Percentiles rank a stretch among this genome's conserved stretches.
These are phyloP conservation scores for Pemphigus obesinymphae DNA, from an alignment of 1,140 invertebrate species.

Conservation along the genomic window DNA sequence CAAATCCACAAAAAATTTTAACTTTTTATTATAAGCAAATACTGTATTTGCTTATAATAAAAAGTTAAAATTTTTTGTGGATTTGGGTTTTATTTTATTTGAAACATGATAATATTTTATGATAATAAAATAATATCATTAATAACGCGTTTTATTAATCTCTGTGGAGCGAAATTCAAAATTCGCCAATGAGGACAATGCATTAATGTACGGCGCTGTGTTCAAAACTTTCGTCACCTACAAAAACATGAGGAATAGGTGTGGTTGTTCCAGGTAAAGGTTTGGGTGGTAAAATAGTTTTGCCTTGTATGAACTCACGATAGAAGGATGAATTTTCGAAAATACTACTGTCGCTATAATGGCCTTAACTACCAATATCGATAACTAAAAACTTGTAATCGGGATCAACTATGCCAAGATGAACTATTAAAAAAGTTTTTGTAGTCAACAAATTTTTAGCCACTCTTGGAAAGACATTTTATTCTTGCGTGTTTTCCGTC, in stretches of 20 bases:
- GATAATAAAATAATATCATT: no score
- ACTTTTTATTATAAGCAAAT: no score
- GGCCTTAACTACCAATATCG: constrained; percentile 51
- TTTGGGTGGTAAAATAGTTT: constrained; percentile 22
- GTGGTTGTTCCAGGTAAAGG: constrained; percentile 43
- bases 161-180: no score
- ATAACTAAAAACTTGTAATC: constrained; percentile 51
- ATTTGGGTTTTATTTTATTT: no score
- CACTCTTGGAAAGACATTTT: constrained; percentile 49
- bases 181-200: no score
- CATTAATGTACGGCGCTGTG: no score
- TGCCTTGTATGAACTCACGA: constrained; percentile 6
- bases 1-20: no score
- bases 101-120: no score
- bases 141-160: not conserved
- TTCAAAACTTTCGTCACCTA: constrained; percentile 22
- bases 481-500: constrained; percentile 52
- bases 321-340: constrained; percentile 25
- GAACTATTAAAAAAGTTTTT: constrained; percentile 15
- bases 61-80: no score
- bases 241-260: constrained; percentile 30
- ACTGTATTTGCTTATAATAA: no score
- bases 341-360: constrained; percentile 23
- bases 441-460: constrained; percentile 44
- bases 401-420: constrained; percentile 51